Percentiles rank a stretch among this genome's conserved stretches.
These are phyloP conservation scores for Drosophila arizonae DNA, from an alignment of 1,140 invertebrate species.

Conservation along the genomic window DNA sequence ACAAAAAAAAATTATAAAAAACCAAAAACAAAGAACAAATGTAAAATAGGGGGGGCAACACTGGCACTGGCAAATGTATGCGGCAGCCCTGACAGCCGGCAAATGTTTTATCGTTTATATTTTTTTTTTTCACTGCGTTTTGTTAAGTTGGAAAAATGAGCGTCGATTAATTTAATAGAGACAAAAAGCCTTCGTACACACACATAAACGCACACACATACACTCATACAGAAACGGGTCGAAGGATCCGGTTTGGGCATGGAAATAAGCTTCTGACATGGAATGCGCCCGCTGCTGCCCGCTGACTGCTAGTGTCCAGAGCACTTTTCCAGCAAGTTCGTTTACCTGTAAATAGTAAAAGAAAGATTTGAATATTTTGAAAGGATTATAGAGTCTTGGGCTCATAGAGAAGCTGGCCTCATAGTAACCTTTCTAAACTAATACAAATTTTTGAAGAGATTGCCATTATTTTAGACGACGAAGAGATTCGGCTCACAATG, in stretches of 20 bases:
- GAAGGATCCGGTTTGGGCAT: conserved; percentile 24
- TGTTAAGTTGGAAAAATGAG: conserved; percentile 82
- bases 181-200: conserved; percentile 78
- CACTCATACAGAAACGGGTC: conserved; percentile 36
- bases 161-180: conserved; percentile 82
- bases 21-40: conserved; percentile 49
- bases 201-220: conserved; percentile 51
- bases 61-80: conserved; percentile 27
- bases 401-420: no score
- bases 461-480: no score
- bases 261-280: conserved; percentile 26
- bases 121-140: conserved; percentile 62
- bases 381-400: no score
- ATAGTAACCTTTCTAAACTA: no score
- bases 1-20: conserved; percentile 35
- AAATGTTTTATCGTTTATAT: conserved; percentile 82
- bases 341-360: not conserved
- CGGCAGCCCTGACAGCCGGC: conserved; percentile 50
- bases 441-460: no score
- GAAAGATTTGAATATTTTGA: no score
- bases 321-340: not conserved
- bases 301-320: not conserved
- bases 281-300: conserved; percentile 2
- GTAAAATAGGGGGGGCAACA: conserved; percentile 49
- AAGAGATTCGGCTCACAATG: no score